Conservation (phyloP, 2,797 vertebrate genomes). For the Vireo griseus region DNA sequence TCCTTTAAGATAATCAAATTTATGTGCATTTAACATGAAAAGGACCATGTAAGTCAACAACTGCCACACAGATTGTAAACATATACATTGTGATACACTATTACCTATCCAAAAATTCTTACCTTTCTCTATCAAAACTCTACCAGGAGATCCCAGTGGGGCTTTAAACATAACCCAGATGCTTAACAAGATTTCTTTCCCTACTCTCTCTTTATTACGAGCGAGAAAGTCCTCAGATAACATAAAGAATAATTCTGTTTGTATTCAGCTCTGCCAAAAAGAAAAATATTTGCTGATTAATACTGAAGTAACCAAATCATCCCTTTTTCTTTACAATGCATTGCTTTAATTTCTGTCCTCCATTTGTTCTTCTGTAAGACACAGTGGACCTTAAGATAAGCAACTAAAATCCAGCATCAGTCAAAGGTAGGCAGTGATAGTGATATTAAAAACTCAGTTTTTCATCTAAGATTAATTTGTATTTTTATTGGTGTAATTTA, state of each 20-base stretch:
- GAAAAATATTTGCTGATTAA: neutral
- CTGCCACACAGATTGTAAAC: accelerated
- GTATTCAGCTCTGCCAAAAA: neutral
- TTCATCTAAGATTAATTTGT: neutral
- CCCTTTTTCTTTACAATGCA: accelerated
- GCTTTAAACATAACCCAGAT: neutral
- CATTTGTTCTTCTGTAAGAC: neutral
- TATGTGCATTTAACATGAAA: neutral
- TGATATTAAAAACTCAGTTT: neutral
- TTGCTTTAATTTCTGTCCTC: neutral
- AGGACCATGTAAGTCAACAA: neutral
- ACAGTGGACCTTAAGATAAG: neutral
- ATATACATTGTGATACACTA: neutral
- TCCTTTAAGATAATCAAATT: neutral
- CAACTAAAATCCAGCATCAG: neutral
- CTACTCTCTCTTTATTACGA: neutral
- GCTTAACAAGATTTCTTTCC: neutral
- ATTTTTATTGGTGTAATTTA: neutral
- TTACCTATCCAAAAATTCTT: neutral
- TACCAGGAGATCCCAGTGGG: neutral
- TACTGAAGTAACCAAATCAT: neutral
- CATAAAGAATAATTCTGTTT: neutral
- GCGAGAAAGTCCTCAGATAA: neutral
- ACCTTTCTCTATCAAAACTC: neutral
- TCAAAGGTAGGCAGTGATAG: neutral